phyloP scores from a whole-genome alignment of 2,888 invertebrate genomes.

The Heliconius sara region DNA sequence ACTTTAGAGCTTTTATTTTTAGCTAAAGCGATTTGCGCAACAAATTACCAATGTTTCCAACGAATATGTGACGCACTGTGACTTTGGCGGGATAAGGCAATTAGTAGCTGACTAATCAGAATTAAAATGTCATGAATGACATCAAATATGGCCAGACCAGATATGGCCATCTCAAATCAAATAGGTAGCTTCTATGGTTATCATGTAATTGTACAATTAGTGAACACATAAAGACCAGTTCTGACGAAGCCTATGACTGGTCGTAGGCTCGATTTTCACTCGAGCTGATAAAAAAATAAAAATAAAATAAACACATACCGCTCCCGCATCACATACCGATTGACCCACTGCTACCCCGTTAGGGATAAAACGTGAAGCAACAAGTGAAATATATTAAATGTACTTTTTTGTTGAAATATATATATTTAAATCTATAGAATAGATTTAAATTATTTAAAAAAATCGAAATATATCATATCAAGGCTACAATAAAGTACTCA shows the following conservation, averaged over 20 bases:
- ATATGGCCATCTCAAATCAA: too few species aligned
- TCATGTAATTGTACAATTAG: too few species aligned
- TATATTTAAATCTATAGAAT: too few species aligned
- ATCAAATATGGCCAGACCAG: too few species aligned
- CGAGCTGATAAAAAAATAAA: background rate
- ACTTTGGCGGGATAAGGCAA: slow-evolving; percentile 19
- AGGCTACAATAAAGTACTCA: background rate
- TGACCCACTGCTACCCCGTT: too few species aligned
- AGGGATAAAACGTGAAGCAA: background rate
- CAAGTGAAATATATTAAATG: background rate
- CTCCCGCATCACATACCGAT: too few species aligned
- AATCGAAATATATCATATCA: background rate
- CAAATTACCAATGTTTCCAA: slow-evolving; percentile 9
- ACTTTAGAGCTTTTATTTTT: slow-evolving; percentile 2
- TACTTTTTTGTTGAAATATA: background rate
- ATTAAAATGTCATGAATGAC: slow-evolving; percentile 1
- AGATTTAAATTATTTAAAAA: too few species aligned
- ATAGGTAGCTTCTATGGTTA: too few species aligned
- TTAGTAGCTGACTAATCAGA: slow-evolving; percentile 29
- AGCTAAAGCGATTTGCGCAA: background rate
- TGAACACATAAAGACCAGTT: too few species aligned
- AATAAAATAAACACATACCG: background rate
- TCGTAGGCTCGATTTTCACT: background rate
- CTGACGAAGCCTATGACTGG: too few species aligned
- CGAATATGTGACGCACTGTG: background rate